Conservation (phyloP, 2,113 vertebrate genomes). For the Casuarius casuarius region DNA sequence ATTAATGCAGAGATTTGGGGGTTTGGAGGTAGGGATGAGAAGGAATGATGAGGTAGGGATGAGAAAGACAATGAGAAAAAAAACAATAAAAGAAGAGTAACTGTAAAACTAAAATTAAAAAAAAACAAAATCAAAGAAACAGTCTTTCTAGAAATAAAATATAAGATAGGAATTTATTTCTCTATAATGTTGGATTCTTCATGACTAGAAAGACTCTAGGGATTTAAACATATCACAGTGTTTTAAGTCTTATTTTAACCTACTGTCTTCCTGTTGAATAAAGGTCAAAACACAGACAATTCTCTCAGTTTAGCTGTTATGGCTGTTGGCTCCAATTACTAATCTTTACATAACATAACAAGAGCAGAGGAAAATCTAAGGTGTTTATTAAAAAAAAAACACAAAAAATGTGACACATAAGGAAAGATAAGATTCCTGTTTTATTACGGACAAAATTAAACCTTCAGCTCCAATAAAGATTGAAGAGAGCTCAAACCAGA, state of each 20-base stretch:
- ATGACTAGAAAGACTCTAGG: neutral
- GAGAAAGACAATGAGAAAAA: neutral
- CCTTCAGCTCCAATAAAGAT: neutral
- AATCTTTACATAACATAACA: neutral
- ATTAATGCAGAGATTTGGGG: neutral
- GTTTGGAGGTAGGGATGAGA: neutral
- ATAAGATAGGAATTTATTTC: neutral
- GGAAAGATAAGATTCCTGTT: neutral
- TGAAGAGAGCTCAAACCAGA: neutral
- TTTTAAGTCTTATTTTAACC: slow-evolving; percentile 16
- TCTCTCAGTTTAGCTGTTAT: slow-evolving; percentile 9
- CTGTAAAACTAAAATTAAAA: neutral
- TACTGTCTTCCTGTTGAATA: slow-evolving; percentile 7
- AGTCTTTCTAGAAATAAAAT: neutral
- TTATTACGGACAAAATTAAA: neutral
- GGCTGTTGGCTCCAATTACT: neutral
- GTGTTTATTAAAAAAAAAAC: neutral
- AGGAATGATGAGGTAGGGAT: neutral
- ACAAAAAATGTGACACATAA: neutral
- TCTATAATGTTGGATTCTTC: neutral
- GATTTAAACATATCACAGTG: neutral
- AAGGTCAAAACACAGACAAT: slow-evolving; percentile 34
- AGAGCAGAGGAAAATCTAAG: neutral
- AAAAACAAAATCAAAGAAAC: neutral
- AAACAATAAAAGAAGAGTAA: neutral